phyloP scores from a whole-genome alignment of 2,797 vertebrate genomes.

The Phrynocephalus guinanensis region DNA sequence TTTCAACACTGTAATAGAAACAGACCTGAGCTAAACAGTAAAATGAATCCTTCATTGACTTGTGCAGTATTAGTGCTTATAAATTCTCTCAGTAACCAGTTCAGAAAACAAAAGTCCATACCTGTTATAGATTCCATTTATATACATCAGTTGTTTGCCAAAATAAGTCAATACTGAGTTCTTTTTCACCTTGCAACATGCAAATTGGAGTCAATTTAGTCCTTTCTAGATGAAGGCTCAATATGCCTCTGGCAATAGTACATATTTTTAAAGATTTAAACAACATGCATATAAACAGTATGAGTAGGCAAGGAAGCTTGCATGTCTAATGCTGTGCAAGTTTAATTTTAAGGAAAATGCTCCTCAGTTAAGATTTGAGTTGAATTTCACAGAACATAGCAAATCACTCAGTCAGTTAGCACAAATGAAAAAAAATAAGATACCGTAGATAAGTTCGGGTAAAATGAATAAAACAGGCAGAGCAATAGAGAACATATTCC shows the following conservation, averaged over 20 bases:
- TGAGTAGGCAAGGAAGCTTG: neutral
- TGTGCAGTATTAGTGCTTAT: conserved; percentile 60
- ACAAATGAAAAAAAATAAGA: neutral
- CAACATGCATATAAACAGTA: neutral
- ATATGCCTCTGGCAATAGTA: neutral
- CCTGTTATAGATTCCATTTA: conserved; percentile 78
- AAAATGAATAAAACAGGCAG: neutral
- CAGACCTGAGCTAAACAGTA: conserved; percentile 71
- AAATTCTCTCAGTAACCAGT: conserved; percentile 68
- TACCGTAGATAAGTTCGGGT: neutral
- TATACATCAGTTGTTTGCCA: conserved; percentile 70
- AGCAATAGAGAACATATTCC: neutral
- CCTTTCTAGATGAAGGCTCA: conserved; percentile 51
- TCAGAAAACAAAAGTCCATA: conserved; percentile 78
- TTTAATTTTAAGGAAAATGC: neutral
- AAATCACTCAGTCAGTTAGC: neutral
- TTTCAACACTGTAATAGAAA: conserved; percentile 74
- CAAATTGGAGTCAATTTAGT: conserved; percentile 68
- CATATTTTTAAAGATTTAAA: conserved; percentile 32
- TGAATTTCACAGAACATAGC: neutral
- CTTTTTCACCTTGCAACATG: conserved; percentile 79
- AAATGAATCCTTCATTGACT: conserved; percentile 75
- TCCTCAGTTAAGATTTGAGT: neutral
- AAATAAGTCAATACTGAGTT: conserved; percentile 67
- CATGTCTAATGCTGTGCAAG: conserved; percentile 3